A percentile compares a stretch with the other conserved stretches of the same genome.
These are phyloP conservation scores for Masticophis lateralis DNA, from an alignment of 2,797 vertebrate genomes.

Conservation along the genomic window DNA sequence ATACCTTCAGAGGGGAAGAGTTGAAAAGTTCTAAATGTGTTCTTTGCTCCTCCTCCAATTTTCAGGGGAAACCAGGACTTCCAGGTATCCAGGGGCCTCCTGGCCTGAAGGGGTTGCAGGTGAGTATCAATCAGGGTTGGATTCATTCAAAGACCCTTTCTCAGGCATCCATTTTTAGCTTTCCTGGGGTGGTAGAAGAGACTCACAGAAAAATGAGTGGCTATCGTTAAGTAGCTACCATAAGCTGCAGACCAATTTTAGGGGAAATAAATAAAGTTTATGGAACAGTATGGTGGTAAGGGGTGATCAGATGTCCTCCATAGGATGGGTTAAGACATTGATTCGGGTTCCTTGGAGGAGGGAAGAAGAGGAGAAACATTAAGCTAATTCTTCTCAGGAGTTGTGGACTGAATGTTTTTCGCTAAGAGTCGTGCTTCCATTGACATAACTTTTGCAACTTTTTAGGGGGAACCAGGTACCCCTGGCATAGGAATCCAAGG, in stretches of 20 bases:
- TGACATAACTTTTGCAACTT: slow-evolving; percentile 11
- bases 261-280: not conserved
- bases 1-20: not conserved
- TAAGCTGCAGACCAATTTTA: not conserved
- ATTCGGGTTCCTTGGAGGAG: not conserved
- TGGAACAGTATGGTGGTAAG: not conserved
- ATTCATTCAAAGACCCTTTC: not conserved
- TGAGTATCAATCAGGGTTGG: slow-evolving; percentile 35
- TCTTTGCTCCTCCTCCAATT: not conserved
- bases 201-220: not conserved
- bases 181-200: not conserved
- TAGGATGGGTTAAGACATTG: no score
- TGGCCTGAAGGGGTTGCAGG: slow-evolving; percentile 74
- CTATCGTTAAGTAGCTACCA: not conserved
- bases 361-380: not conserved
- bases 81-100: slow-evolving; percentile 70
- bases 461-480: slow-evolving; percentile 71
- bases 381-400: not conserved
- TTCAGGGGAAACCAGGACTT: slow-evolving; percentile 73
- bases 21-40: not conserved
- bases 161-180: rapidly evolving
- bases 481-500: slow-evolving; percentile 62
- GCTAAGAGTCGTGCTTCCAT: rapidly evolving
- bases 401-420: not conserved
- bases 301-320: not conserved